Evolutionary conservation across 2,113 vertebrate species (phyloP).

Genomic region (Psettodes erumei): DNA sequence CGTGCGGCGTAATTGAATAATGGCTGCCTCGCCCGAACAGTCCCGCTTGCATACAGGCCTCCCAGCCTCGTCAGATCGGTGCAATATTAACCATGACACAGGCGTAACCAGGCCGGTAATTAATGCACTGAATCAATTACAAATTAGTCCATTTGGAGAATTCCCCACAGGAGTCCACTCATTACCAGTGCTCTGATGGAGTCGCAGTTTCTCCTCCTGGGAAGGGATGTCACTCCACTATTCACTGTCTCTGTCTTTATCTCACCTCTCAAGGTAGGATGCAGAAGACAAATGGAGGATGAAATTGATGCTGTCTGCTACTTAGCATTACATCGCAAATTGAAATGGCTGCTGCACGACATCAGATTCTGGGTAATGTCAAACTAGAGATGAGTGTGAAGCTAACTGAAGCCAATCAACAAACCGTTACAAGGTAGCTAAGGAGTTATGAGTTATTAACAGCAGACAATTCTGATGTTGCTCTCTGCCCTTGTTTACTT

Average conservation of each 20-base stretch:
- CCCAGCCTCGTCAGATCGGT: conserved; percentile 76
- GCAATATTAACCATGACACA: conserved; percentile 86
- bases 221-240: conserved; percentile 69
- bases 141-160: conserved; percentile 84
- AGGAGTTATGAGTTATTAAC: background rate
- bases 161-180: conserved; percentile 82
- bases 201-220: conserved; percentile 68
- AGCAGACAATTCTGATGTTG: background rate
- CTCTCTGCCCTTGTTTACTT: background rate
- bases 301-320: conserved; percentile 48
- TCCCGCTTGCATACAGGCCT: conserved; percentile 76
- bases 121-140: conserved; percentile 87
- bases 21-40: conserved; percentile 78
- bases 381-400: background rate
- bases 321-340: conserved; percentile 39
- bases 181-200: conserved; percentile 81
- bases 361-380: conserved; percentile 22
- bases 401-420: conserved; percentile 24
- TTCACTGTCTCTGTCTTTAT: conserved; percentile 60
- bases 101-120: conserved; percentile 82
- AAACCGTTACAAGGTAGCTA: background rate
- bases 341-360: conserved; percentile 40
- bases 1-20: conserved; percentile 84
- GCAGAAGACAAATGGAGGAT: conserved; percentile 53
- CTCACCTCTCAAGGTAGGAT: conserved; percentile 57